Evolutionary conservation across 2,797 vertebrate species (phyloP), one percentile per base, ranked within the genome.

Genomic region (Macrochelys suwanniensis): DNA sequence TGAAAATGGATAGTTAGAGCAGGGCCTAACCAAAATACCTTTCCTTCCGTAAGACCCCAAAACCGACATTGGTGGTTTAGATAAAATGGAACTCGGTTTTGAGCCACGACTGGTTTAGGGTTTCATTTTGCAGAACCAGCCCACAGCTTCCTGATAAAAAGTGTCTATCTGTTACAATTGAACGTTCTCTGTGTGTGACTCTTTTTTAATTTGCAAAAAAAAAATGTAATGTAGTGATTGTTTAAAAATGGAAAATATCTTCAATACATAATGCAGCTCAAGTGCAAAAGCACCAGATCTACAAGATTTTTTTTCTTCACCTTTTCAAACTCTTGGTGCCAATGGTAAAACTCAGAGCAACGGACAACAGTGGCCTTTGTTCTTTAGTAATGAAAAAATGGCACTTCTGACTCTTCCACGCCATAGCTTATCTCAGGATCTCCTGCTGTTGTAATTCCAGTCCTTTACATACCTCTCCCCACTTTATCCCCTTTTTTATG

Each of bases 311-410:
- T 37, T 21, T 45, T 26, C 71, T 45, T 26, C 71, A 45, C 17
- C 33, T 74, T 45, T 74, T 45, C 71, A 74, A 42, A 74, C 11
- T 42, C 11, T 26, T 13, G 71, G 2, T 0, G 2, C 65, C 65
- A 37, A 42, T 15, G 78, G 88, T 89, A 80, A n/a, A 89, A 2
- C 2, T 1, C 11, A 61, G 76, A 94, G 77, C 21, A 80, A 2
- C 78, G 2, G n/a, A 71, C 53, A 33, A 54, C 80, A 50, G 50
- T 42, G 89, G 47, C 77, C 77, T 33, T 53, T 0, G 0, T 42
- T 0, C 1, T 8, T 4, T 0, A 59, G 92, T 10, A 0, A 59
- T 80, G 47, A 2, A 78, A 82, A 51, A 11, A 0, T 3, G 5
- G 77, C 85, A 83, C 82, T 87, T 80, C 94, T 89, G 79, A 61